Conservation (phyloP, 37 sponge, comb jelly and placozoan species). For the Haliclona indistincta region DNA sequence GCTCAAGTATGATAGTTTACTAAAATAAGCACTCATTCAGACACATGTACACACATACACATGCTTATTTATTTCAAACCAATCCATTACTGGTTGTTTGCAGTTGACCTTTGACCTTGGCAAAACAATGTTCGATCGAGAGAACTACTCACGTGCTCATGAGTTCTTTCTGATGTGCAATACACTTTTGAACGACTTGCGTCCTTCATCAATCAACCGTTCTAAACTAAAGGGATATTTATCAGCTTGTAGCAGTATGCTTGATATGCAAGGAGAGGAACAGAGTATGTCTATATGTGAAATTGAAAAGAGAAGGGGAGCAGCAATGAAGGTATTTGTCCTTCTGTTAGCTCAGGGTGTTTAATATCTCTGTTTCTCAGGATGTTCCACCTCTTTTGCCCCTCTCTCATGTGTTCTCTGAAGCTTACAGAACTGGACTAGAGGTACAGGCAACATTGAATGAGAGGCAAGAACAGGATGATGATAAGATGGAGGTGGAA, state of each 20-base stretch:
- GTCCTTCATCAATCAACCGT: not conserved
- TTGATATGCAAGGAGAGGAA: too few relatives aligned
- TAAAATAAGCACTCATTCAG: conserved; percentile 3
- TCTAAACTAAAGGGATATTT: not conserved
- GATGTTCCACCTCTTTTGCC: too few relatives aligned
- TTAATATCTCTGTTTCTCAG: too few relatives aligned
- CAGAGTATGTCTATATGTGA: not conserved
- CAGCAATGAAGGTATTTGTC: not conserved
- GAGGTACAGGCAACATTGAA: too few relatives aligned
- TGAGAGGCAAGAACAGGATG: too few relatives aligned
- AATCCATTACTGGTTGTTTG: not conserved
- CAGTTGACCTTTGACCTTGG: conserved; percentile 61
- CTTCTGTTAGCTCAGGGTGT: too few relatives aligned
- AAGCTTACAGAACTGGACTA: too few relatives aligned
- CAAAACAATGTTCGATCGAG: conserved; percentile 31
- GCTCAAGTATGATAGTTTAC: not conserved
- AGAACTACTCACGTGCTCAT: conserved; percentile 25
- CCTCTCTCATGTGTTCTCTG: too few relatives aligned
- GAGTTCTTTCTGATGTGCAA: not conserved
- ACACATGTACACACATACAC: conserved; percentile 22
- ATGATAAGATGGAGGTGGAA: too few relatives aligned
- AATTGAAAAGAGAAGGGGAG: not conserved
- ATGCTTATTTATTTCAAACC: conserved; percentile 7
- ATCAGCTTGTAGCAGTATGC: too few relatives aligned
- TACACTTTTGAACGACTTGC: conserved; percentile 11